A percentile compares a stretch with the other conserved stretches of the same genome.
phyloP scores from a whole-genome alignment of 2,113 vertebrate genomes.

The Aleadryas rufinucha region DNA sequence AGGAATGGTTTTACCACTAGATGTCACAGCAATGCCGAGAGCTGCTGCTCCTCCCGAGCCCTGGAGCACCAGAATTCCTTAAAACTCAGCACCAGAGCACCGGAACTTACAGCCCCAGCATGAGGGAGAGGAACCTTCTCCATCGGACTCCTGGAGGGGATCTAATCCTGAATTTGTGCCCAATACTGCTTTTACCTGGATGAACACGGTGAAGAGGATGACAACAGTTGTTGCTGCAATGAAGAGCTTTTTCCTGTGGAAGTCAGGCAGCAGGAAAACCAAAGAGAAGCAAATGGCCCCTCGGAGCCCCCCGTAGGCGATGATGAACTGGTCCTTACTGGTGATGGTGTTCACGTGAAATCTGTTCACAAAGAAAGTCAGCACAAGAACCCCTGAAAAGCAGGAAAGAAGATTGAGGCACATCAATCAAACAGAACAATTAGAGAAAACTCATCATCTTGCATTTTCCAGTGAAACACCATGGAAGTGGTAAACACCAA shows the following conservation, averaged over 20 bases:
- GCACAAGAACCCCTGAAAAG: conserved; percentile 75
- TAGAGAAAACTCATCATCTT: neutral
- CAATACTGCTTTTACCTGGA: conserved; percentile 69
- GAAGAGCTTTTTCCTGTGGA: conserved; percentile 82
- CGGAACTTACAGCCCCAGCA: accelerated
- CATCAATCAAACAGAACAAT: neutral
- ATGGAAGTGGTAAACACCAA: neutral
- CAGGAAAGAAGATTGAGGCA: neutral
- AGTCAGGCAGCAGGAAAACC: conserved; percentile 82
- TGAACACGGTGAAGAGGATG: conserved; percentile 84
- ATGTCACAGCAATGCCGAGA: conserved; percentile 42
- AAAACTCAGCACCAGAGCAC: neutral
- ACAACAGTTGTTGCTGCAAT: conserved; percentile 83
- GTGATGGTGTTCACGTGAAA: conserved; percentile 77
- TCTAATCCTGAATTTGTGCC: too few relatives aligned
- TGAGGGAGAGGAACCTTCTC: neutral
- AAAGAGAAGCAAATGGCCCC: conserved; percentile 85
- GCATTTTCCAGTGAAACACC: neutral
- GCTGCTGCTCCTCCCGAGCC: neutral
- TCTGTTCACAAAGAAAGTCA: conserved; percentile 83
- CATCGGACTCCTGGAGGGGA: neutral
- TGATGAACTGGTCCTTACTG: conserved; percentile 83
- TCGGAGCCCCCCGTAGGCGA: conserved; percentile 79
- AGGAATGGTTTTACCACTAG: conserved; percentile 32
- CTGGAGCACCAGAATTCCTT: neutral